A percentile compares a stretch with the other conserved stretches of the same genome.
Conservation (phyloP, 2,113 vertebrate genomes). For the Halichoerus grypus region DNA sequence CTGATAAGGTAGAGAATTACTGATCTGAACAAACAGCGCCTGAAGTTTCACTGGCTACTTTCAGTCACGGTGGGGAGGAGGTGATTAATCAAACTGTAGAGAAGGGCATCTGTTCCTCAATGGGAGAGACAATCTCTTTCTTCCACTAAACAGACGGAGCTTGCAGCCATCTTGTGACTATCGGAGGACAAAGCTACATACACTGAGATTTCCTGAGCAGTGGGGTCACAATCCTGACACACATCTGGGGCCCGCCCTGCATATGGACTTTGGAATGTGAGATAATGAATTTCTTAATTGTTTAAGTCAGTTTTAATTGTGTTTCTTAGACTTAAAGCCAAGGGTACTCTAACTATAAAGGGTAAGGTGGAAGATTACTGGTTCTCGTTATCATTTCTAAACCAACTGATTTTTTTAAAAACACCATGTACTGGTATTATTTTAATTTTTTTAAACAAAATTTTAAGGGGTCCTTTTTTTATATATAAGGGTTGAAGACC, state of each 20-base stretch:
- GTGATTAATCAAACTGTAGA: background rate
- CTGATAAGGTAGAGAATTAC: background rate
- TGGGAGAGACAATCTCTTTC: background rate
- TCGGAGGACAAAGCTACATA: background rate
- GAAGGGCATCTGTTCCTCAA: background rate
- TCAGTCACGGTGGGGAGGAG: background rate
- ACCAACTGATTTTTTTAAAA: background rate
- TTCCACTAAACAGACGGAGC: background rate
- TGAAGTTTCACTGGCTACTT: background rate
- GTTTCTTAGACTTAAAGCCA: background rate
- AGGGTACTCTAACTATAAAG: background rate
- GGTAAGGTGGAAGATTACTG: background rate
- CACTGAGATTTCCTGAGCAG: background rate
- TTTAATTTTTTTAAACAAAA: constrained; percentile 7
- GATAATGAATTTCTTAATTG: background rate
- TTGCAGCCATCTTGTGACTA: background rate
- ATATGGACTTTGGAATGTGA: background rate
- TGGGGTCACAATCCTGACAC: background rate
- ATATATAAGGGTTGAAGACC: background rate
- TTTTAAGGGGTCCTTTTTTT: background rate
- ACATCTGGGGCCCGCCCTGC: background rate
- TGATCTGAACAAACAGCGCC: background rate
- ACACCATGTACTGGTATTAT: background rate
- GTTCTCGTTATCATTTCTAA: background rate
- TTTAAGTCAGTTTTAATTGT: background rate